Conservation (phyloP, 2,113 vertebrate species). For the Calidris pygmaea region DNA sequence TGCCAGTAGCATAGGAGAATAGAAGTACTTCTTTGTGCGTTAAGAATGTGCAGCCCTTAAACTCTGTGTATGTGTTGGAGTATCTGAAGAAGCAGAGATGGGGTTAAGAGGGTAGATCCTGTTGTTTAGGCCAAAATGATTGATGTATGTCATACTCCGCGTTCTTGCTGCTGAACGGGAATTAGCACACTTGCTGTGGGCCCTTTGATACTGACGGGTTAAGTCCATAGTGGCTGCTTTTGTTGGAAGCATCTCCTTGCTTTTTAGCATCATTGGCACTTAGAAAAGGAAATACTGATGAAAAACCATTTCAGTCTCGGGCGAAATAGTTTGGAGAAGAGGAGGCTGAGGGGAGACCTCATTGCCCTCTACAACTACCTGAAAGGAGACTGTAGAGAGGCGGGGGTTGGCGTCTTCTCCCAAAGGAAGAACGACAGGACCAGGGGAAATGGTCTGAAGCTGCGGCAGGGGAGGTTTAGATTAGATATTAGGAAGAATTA, state of each 20-base stretch:
- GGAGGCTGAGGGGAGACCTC: too few species aligned
- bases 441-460: too few species aligned
- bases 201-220: fast-evolving
- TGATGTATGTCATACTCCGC: fast-evolving
- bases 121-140: background rate
- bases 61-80: fast-evolving
- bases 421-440: too few species aligned
- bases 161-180: background rate
- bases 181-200: background rate
- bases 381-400: too few species aligned
- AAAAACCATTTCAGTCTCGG: background rate
- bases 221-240: background rate
- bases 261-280: background rate
- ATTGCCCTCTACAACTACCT: too few species aligned
- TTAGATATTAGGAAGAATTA: too few species aligned
- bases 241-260: background rate
- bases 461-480: too few species aligned
- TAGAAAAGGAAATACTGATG: background rate
- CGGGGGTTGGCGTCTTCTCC: too few species aligned
- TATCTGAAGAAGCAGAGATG: background rate
- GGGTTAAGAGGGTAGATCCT: background rate
- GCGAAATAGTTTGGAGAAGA: too few species aligned
- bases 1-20: too few species aligned
- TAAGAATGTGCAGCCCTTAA: background rate
- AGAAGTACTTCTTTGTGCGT: too few species aligned